A percentile compares a stretch with the other conserved stretches of the same genome.
phyloP scores from a whole-genome alignment of 2,113 vertebrate genomes.

The Pachycephala philippinensis region DNA sequence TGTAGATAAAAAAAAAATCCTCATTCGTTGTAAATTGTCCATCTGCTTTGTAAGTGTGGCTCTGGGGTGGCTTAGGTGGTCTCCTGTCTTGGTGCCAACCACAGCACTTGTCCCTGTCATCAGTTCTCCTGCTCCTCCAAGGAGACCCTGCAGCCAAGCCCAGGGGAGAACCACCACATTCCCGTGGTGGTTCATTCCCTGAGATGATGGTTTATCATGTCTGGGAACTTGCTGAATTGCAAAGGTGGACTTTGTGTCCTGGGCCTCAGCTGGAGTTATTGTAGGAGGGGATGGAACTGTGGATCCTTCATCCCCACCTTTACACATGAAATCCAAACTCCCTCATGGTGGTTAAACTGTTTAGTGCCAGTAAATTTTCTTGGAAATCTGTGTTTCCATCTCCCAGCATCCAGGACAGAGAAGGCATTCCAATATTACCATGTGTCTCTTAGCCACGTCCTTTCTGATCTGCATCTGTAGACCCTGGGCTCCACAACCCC shows the following conservation, averaged over 20 bases:
- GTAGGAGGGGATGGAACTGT: background rate
- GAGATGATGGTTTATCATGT: background rate
- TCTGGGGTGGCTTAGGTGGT: background rate
- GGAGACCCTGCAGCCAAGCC: background rate
- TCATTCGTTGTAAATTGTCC: background rate
- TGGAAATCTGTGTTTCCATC: background rate
- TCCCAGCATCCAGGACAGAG: background rate
- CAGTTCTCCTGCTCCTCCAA: background rate
- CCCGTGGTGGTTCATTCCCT: background rate
- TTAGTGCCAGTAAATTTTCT: background rate
- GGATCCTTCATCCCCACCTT: background rate
- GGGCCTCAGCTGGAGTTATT: background rate
- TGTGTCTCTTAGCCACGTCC: background rate
- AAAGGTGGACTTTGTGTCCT: background rate
- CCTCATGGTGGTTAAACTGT: background rate
- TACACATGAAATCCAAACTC: background rate
- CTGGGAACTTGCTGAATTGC: background rate
- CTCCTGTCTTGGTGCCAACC: background rate
- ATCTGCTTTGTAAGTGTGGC: background rate
- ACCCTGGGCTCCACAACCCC: background rate
- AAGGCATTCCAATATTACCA: background rate
- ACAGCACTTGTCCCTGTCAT: background rate
- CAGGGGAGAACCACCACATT: background rate
- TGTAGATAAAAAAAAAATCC: background rate
- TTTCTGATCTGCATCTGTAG: accelerated